Conservation (phyloP, 1,140 invertebrate species). For the Dreissena polymorpha region DNA sequence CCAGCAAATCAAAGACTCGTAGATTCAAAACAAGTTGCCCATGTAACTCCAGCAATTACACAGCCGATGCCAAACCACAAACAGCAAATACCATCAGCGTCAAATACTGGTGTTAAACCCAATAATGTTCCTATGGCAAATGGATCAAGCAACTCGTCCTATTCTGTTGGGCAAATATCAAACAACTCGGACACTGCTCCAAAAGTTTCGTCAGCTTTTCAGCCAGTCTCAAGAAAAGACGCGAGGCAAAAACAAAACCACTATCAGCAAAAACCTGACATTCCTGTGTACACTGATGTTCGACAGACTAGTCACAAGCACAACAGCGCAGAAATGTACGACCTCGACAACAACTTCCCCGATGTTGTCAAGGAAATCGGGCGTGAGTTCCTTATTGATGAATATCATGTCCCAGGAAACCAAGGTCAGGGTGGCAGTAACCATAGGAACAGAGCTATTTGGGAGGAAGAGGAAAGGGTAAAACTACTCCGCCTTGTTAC, state of each 20-base stretch:
- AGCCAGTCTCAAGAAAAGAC: slow-evolving; percentile 29
- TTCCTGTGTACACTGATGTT: slow-evolving; percentile 49
- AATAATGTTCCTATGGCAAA: slow-evolving; percentile 29
- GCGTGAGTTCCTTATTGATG: slow-evolving; percentile 65
- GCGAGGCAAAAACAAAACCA: slow-evolving; percentile 14
- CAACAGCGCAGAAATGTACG: slow-evolving; percentile 67
- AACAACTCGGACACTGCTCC: slow-evolving; percentile 22
- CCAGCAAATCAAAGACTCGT: no score
- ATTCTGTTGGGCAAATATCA: neutral
- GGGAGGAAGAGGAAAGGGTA: slow-evolving; percentile 81
- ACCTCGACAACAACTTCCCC: slow-evolving; percentile 72
- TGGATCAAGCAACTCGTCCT: neutral
- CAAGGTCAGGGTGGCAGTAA: slow-evolving; percentile 31
- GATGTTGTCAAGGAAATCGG: slow-evolving; percentile 53
- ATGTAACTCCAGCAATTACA: no score
- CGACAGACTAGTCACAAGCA: slow-evolving; percentile 44
- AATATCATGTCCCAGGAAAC: slow-evolving; percentile 57
- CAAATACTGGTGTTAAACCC: slow-evolving; percentile 19
- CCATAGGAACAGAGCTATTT: slow-evolving; percentile 60
- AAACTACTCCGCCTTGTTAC: slow-evolving; percentile 93
- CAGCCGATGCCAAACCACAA: no score
- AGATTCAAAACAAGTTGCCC: no score
- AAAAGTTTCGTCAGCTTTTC: slow-evolving; percentile 49
- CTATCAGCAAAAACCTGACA: slow-evolving; percentile 32
- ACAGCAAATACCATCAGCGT: slow-evolving; percentile 17